Evolutionary conservation across 2,113 vertebrate species (phyloP), one percentile per base, ranked within the genome.

Genomic region (Aegypius monachus): DNA sequence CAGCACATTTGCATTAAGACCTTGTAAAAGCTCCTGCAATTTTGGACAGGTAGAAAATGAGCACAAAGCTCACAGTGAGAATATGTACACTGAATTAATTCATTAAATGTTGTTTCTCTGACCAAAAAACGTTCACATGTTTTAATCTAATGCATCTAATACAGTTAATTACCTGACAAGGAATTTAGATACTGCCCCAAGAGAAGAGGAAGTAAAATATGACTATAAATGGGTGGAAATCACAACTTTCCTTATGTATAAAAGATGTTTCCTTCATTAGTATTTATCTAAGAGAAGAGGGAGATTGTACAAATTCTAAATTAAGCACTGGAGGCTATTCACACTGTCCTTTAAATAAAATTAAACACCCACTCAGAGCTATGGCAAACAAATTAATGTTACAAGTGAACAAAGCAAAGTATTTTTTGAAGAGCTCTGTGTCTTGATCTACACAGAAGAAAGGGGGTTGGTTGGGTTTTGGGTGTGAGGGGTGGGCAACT

Each of bases 81-180:
- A 45, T 29, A 45, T 9, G 40, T 8, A 63, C 19, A 36, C 25
- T 22, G 47, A 55, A 84, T 81, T 91, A 70, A 85, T 72, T 65
- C 40, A 71, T 85, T 50, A 85, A 78, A 74, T 55, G 53, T 62
- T 81, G 50, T 67, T 80, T 48, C 52, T 80, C 66, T 67, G 45
- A 63, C 47, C 26, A 56, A 88, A 88, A 81, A 91, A 34, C 6
- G 40, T 71, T 90, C 55, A 81, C 45, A 61, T 55, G 27, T 73
- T 84, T 91, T 86, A 88, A 93, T 91, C 90, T 86, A 90, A 89
- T 22, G 12, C 52, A 59, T 91, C 79, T 43, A 80, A 93, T 85
- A 84, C 26, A 71, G 82, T 94, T 93, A 95, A 95, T 96, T 89
- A 91, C 82, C 62, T 81, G 66, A 93, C 13, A 52, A 92, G 43